phyloP scores from a whole-genome alignment of 2,888 invertebrate species.

The Ephialtes manifestator region DNA sequence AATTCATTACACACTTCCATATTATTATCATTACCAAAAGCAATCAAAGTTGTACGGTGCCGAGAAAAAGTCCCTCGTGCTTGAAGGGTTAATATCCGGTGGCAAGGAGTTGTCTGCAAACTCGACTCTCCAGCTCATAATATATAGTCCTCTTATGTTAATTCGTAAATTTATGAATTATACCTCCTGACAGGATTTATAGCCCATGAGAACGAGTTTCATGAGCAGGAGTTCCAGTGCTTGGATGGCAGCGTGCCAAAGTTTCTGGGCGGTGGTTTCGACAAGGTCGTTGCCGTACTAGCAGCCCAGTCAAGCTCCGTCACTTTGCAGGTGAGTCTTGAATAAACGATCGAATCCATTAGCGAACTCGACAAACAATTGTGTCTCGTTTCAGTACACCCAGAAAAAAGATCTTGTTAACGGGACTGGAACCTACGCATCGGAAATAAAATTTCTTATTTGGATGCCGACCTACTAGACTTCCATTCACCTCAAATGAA shows the following conservation, averaged over 20 bases:
- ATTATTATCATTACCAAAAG: too few relatives aligned
- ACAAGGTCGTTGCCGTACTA: conserved; percentile 87
- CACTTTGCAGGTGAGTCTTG: conserved; percentile 85
- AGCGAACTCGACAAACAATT: conserved; percentile 42
- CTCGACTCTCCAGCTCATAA: neutral
- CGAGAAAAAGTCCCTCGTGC: too few relatives aligned
- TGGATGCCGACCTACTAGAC: too few relatives aligned
- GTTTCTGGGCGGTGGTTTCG: conserved; percentile 85
- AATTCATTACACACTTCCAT: too few relatives aligned
- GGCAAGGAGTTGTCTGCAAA: neutral
- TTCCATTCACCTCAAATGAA: too few relatives aligned
- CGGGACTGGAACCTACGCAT: too few relatives aligned
- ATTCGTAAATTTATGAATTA: conserved; percentile 20
- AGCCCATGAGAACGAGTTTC: conserved; percentile 85
- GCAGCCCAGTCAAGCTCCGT: conserved; percentile 87
- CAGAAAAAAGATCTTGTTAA: too few relatives aligned
- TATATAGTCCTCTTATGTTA: neutral
- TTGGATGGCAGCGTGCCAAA: conserved; percentile 85
- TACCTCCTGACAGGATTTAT: conserved; percentile 84
- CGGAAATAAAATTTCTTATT: too few relatives aligned
- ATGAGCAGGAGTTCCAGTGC: conserved; percentile 85
- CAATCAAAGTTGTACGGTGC: too few relatives aligned
- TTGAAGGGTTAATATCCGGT: neutral
- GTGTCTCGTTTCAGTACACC: neutral
- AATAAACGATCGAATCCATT: conserved; percentile 35